Percentiles rank a stretch among this genome's conserved stretches.
Conservation (phyloP, 2,113 vertebrate species). For the Ammodytes marinus region DNA sequence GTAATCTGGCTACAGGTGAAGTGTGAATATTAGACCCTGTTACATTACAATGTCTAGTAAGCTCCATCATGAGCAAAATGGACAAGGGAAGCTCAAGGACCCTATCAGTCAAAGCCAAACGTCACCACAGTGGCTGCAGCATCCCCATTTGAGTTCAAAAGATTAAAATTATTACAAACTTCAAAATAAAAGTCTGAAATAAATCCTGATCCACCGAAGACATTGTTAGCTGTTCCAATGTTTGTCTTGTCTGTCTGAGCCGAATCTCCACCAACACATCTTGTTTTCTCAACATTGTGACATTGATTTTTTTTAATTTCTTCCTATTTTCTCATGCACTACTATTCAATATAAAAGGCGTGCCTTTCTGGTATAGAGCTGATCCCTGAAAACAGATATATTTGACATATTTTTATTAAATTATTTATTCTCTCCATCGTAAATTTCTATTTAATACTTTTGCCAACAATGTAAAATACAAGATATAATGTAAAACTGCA, state of each 20-base stretch:
- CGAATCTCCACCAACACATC: background rate
- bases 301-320: background rate
- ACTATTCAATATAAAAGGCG: background rate
- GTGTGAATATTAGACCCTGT: background rate
- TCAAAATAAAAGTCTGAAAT: background rate
- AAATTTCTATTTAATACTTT: background rate
- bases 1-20: background rate
- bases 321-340: background rate
- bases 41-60: background rate
- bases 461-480: background rate
- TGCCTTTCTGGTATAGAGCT: no score
- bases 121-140: background rate
- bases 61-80: background rate
- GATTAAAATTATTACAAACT: no score
- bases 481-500: background rate
- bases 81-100: background rate
- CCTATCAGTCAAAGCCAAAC: background rate
- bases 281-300: background rate
- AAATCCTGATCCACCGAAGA: background rate
- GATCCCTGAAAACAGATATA: background rate
- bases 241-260: background rate
- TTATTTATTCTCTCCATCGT: no score
- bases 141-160: background rate
- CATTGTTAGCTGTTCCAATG: background rate
- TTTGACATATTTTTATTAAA: background rate